Conservation (phyloP, 2,888 invertebrate genomes). For the Ptilodon capucinus region DNA sequence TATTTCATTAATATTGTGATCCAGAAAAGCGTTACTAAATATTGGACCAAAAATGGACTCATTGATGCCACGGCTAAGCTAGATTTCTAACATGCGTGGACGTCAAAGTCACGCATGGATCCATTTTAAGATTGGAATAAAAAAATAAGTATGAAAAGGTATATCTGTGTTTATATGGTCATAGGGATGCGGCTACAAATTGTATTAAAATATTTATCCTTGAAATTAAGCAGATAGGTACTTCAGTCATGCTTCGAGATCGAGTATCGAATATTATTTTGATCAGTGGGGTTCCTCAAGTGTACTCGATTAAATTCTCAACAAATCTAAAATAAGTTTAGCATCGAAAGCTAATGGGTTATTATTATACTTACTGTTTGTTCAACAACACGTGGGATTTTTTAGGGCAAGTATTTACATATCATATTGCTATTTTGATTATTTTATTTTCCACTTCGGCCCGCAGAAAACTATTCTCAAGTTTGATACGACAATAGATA, state of each 20-base stretch:
- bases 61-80: too few relatives aligned
- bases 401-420: conserved; percentile 21
- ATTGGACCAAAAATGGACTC: too few relatives aligned
- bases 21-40: too few relatives aligned
- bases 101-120: too few relatives aligned
- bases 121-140: too few relatives aligned
- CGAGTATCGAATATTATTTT: not conserved
- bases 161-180: too few relatives aligned
- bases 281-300: not conserved
- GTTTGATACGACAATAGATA: too few relatives aligned
- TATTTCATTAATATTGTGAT: too few relatives aligned
- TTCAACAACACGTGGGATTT: conserved; percentile 26
- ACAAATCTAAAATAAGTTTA: conserved; percentile 22
- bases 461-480: not conserved
- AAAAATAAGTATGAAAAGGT: too few relatives aligned
- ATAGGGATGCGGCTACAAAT: too few relatives aligned
- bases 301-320: conserved; percentile 9
- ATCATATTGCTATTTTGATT: conserved; percentile 19
- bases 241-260: not conserved
- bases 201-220: too few relatives aligned
- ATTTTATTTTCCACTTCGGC: conserved; percentile 1
- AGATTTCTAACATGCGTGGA: too few relatives aligned
- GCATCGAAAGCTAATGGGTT: conserved; percentile 33
- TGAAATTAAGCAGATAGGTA: not conserved
- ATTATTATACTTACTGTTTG: conserved; percentile 35